These are phyloP conservation scores for Tenthredo distinguenda DNA, from an alignment of 2,888 invertebrate genomes.

Conservation along the genomic window DNA sequence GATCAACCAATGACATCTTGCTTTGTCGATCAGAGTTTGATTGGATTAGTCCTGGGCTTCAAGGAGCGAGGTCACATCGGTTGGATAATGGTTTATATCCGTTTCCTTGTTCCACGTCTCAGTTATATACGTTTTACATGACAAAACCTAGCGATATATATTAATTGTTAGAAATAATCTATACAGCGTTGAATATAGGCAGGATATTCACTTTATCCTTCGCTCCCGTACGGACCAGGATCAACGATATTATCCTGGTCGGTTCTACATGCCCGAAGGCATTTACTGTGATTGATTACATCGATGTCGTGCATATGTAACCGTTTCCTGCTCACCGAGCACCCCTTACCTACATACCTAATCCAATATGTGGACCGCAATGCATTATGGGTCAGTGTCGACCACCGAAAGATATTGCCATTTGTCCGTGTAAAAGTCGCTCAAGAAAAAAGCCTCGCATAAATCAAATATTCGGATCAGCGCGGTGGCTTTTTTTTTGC, in stretches of 20 bases:
- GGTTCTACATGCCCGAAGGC: constrained; percentile 18
- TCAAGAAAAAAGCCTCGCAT: not conserved
- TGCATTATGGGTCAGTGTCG: constrained; percentile 49
- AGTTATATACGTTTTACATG: not conserved
- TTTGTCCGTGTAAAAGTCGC: not conserved
- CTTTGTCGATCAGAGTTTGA: constrained; percentile 51
- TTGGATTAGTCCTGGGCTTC: constrained; percentile 40
- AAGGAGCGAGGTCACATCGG: constrained; percentile 20
- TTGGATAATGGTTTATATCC: constrained; percentile 15
- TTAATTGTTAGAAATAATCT: not conserved
- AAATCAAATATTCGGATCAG: not conserved
- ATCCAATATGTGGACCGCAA: constrained; percentile 46
- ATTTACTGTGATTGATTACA: constrained; percentile 40
- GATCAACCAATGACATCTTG: constrained; percentile 48
- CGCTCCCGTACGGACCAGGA: not conserved
- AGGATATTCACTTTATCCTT: not conserved
- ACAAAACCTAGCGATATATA: not conserved
- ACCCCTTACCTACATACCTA: constrained; percentile 13
- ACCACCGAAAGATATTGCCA: constrained; percentile 38
- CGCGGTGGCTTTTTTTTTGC: not conserved
- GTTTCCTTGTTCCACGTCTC: not conserved
- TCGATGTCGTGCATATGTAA: constrained; percentile 49
- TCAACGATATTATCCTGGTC: constrained; percentile 19
- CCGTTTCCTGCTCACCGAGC: constrained; percentile 42
- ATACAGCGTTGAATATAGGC: not conserved